Evolutionary conservation across 2,888 invertebrate species (phyloP), one percentile per base, ranked within the genome.

Genomic region (Drosophila melanosoma): DNA sequence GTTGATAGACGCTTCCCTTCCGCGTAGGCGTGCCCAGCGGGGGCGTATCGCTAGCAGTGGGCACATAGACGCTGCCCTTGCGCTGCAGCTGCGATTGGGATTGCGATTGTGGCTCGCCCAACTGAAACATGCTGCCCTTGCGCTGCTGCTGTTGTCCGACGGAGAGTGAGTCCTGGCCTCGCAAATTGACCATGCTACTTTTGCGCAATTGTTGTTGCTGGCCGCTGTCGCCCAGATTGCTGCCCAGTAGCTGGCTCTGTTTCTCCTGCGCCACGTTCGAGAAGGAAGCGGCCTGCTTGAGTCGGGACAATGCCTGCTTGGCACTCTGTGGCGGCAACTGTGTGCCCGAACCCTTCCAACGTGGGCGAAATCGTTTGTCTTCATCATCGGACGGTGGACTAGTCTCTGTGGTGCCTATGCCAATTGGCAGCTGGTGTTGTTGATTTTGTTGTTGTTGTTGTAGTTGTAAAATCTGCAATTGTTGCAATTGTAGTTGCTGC

Each of bases 341-440:
- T 45, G 80, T 76, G 59, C 81, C 89, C 20, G 93, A 93, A n/a
- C 93, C 93, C 78, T 92, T 93, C 93, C 93, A 93, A 73, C 91
- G 91, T 48, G 91, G 87, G 0, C 88, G 72, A 62, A 89, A 91
- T 36, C 87, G 91, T 76, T 89, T 91, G 32, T 88, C 93, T 64
- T 94, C 94, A 60, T 94, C 94, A 77, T 94, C 94, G 35, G 95
- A 95, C 70, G 95, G 95, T 69, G 94, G 95, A 91, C 94, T 95
- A 81, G 93, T 94, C 71, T 91, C 91, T 65, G 94, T 94, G 70
- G 94, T 94, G 76, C 93, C 93, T 83, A 92, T 82, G 65, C 92
- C 92, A 65, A 87, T 56, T 11, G 92, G 91, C 62, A 92, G 72
- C 17, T 94, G 92, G 17, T 80, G 81, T 11, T 76, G 82, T 82